Evolutionary conservation across 2,113 vertebrate genomes (phyloP).

Genomic region (Hippocampus mohnikei): DNA sequence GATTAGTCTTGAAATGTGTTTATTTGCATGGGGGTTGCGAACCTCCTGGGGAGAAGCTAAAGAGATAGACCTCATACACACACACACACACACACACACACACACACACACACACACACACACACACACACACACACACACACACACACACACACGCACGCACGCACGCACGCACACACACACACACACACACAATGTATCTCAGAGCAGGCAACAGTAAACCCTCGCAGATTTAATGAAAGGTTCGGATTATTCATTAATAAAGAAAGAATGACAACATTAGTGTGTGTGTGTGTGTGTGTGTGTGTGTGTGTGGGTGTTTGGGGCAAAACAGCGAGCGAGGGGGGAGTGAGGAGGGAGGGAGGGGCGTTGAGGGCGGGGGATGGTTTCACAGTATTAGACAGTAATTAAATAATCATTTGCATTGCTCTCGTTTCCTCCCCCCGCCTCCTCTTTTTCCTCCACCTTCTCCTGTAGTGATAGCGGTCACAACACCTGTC

Average conservation of each 20-base stretch:
- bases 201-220: slow-evolving; percentile 49
- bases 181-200: slow-evolving; percentile 29
- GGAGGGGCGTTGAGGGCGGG: slow-evolving; percentile 3
- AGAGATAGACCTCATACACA: slow-evolving; percentile 5
- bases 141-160: slow-evolving; percentile 22
- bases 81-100: slow-evolving; percentile 14
- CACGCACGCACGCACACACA: slow-evolving; percentile 22
- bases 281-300: slow-evolving; percentile 20
- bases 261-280: slow-evolving; percentile 72
- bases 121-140: slow-evolving; percentile 24
- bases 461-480: slow-evolving; percentile 83
- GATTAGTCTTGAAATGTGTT: slow-evolving; percentile 43
- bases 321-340: slow-evolving; percentile 18
- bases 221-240: slow-evolving; percentile 61
- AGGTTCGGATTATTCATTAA: slow-evolving; percentile 74
- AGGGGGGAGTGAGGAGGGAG: slow-evolving; percentile 16
- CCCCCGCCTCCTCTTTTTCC: slow-evolving; percentile 46
- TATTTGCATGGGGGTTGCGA: slow-evolving; percentile 6
- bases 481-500: slow-evolving; percentile 91
- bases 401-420: slow-evolving; percentile 72
- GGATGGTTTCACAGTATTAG: slow-evolving; percentile 49
- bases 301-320: slow-evolving; percentile 16
- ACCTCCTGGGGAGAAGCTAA: slow-evolving; percentile 37
- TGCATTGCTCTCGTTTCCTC: slow-evolving; percentile 61
- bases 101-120: slow-evolving; percentile 25